Evolutionary conservation across 92 coral and sea anemone species (phyloP).

Genomic region (Parazoanthus atlanticus): DNA sequence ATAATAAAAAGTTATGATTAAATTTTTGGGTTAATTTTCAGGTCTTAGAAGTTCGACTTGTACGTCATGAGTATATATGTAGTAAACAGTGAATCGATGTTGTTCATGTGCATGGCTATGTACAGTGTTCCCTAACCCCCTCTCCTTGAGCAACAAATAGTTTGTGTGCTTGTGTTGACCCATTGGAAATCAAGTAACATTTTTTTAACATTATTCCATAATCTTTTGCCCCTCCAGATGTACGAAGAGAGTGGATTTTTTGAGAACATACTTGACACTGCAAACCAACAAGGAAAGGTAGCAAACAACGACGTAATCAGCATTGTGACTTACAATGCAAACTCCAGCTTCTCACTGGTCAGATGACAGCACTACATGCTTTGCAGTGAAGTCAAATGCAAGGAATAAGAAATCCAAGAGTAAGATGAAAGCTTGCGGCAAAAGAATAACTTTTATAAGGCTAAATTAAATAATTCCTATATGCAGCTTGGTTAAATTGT

Average conservation of each 20-base stretch:
- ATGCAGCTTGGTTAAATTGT: not conserved
- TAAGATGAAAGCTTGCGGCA: not conserved
- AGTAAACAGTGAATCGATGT: too few species aligned
- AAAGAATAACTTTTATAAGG: not conserved
- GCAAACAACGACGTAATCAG: conserved; percentile 68
- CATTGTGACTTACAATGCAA: conserved; percentile 81
- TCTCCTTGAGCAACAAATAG: too few species aligned
- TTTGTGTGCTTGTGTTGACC: too few species aligned
- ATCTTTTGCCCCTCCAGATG: conserved; percentile 2
- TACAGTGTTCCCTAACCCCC: too few species aligned
- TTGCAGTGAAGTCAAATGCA: not conserved
- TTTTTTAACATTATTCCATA: not conserved
- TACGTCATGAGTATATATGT: too few species aligned
- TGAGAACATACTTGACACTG: conserved; percentile 68
- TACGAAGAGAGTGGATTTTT: conserved; percentile 83
- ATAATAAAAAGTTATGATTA: too few species aligned
- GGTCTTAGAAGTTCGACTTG: too few species aligned
- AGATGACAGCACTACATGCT: conserved; percentile 55
- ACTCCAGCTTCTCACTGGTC: conserved; percentile 82
- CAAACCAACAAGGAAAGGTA: conserved; percentile 54
- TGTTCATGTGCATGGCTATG: too few species aligned
- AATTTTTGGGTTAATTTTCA: too few species aligned
- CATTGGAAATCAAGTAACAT: not conserved
- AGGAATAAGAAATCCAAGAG: not conserved
- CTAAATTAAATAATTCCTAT: not conserved